phyloP scores from a whole-genome alignment of 2,113 vertebrate species.

The Chaenocephalus aceratus region DNA sequence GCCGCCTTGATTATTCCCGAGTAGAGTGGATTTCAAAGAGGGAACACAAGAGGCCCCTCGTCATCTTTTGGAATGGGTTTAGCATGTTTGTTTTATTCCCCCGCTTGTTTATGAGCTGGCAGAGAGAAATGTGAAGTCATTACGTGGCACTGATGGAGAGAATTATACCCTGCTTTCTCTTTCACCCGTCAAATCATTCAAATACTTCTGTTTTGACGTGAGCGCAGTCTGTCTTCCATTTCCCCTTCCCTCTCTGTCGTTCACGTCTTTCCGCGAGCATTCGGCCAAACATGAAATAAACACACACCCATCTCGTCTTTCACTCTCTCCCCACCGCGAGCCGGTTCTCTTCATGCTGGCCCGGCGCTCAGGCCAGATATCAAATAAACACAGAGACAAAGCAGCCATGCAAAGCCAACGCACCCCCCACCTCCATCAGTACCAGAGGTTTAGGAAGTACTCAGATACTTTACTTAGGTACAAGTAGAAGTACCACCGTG shows the following conservation, averaged over 20 bases:
- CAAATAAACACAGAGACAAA: slow-evolving; percentile 69
- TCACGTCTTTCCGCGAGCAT: slow-evolving; percentile 31
- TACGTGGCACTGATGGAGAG: slow-evolving; percentile 49
- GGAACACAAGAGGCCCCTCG: slow-evolving; percentile 53
- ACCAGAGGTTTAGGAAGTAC: too few species aligned
- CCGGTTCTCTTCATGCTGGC: slow-evolving; percentile 46
- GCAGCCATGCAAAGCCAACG: slow-evolving; percentile 22
- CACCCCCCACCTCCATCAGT: background rate
- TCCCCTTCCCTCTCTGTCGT: slow-evolving; percentile 35
- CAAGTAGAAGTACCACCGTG: too few species aligned
- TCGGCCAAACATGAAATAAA: slow-evolving; percentile 62
- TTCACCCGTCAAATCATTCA: slow-evolving; percentile 56
- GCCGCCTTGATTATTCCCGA: slow-evolving; percentile 67
- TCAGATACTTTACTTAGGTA: too few species aligned
- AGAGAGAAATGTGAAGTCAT: slow-evolving; percentile 53
- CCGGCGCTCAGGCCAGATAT: slow-evolving; percentile 50
- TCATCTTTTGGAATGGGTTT: slow-evolving; percentile 46
- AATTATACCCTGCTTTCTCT: slow-evolving; percentile 41
- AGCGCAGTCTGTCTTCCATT: slow-evolving; percentile 1
- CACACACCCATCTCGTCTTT: slow-evolving; percentile 55
- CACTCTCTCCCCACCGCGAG: slow-evolving; percentile 23
- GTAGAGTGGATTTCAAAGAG: slow-evolving; percentile 64
- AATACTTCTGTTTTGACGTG: slow-evolving; percentile 59
- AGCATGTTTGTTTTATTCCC: slow-evolving; percentile 55
- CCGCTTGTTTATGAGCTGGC: slow-evolving; percentile 49